A percentile compares a stretch with the other conserved stretches of the same genome.
Conservation (phyloP, 2,113 vertebrate species). For the Axis porcinus region DNA sequence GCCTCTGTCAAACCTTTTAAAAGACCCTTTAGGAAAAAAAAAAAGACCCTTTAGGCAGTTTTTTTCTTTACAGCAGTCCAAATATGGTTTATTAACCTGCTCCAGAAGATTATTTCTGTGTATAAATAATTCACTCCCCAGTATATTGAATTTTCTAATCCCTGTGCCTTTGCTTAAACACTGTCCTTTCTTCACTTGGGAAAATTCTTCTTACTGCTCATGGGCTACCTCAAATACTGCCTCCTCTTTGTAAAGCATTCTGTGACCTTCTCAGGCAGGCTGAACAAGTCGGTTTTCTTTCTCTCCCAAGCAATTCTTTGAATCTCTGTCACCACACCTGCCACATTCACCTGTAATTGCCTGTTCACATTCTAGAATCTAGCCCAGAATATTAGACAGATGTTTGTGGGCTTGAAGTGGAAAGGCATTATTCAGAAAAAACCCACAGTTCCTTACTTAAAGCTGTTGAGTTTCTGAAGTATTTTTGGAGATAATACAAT, state of each 20-base stretch:
- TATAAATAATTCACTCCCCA: neutral
- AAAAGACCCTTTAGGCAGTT: neutral
- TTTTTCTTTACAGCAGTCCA: neutral
- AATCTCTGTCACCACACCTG: neutral
- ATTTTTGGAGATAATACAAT: neutral
- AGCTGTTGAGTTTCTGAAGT: neutral
- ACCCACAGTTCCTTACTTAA: neutral
- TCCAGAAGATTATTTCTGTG: neutral
- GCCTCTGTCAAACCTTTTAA: neutral
- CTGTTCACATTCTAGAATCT: constrained; percentile 8
- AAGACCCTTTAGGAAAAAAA: neutral
- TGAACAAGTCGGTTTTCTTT: neutral
- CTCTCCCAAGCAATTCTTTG: neutral
- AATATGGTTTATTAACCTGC: neutral
- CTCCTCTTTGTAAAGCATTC: neutral
- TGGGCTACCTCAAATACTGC: neutral
- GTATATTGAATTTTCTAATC: neutral
- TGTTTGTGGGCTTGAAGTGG: neutral
- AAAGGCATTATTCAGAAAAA: constrained; percentile 20
- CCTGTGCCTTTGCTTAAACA: neutral
- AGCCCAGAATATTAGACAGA: neutral
- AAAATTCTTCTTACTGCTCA: neutral
- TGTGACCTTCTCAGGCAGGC: neutral
- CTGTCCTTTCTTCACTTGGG: neutral
- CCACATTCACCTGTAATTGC: constrained; percentile 10